Evolutionary conservation across 2,888 invertebrate species (phyloP).

Genomic region (Linyphia triangularis): DNA sequence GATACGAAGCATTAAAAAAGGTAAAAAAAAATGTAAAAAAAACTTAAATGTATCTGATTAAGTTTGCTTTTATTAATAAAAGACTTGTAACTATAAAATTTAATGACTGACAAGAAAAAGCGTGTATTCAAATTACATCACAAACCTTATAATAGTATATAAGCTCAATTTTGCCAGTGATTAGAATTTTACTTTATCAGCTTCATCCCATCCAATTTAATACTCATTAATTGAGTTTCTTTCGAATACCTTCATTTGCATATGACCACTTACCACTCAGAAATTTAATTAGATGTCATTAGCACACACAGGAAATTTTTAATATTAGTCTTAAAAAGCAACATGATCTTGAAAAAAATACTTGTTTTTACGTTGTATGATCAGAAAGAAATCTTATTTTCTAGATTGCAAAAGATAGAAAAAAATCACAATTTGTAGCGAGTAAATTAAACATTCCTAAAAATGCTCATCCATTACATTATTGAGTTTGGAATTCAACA

Average conservation of each 20-base stretch:
- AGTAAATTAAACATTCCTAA: background rate
- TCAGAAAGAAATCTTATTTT: background rate
- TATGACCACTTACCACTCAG: background rate
- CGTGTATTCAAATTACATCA: no score
- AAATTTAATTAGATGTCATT: background rate
- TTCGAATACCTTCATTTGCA: background rate
- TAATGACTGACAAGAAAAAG: no score
- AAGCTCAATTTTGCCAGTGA: no score
- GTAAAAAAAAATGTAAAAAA: no score
- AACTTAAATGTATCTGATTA: no score
- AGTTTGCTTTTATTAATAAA: no score
- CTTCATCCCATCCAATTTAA: background rate
- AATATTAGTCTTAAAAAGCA: background rate
- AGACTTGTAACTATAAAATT: no score
- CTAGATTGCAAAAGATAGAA: background rate
- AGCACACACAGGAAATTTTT: background rate
- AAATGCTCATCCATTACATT: background rate
- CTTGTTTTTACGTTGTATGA: background rate
- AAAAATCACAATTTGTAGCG: background rate
- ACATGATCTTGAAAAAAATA: no score
- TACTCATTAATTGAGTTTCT: background rate
- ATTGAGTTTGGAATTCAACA: background rate
- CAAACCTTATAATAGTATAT: no score
- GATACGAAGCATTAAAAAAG: no score
- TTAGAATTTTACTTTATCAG: background rate